These are phyloP conservation scores for Botrylloides violaceus DNA, from an alignment of 23 tunicate genomes.

Conservation along the genomic window DNA sequence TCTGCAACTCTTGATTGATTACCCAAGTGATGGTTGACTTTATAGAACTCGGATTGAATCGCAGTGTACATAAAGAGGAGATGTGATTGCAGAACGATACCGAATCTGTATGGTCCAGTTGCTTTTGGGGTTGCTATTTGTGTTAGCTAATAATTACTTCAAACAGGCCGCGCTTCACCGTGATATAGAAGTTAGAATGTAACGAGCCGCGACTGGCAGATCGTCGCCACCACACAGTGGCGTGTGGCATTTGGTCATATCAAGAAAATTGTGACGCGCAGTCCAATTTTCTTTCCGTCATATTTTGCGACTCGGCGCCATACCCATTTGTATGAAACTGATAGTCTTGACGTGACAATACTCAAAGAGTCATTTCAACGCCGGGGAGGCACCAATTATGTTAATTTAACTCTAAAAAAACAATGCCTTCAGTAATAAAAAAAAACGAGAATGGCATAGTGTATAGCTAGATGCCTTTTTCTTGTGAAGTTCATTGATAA, in stretches of 20 bases:
- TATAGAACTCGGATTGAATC: neutral
- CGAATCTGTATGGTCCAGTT: constrained; percentile 1
- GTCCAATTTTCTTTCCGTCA: neutral
- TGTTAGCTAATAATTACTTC: neutral
- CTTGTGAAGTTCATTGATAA: too few species aligned
- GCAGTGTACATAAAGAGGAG: neutral
- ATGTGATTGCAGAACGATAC: neutral
- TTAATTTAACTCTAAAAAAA: neutral
- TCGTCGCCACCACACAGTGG: neutral
- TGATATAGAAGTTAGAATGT: neutral
- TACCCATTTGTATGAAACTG: constrained; percentile 2
- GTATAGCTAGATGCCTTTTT: too few species aligned
- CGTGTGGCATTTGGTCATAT: neutral
- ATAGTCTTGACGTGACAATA: neutral
- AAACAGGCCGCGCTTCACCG: neutral
- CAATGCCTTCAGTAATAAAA: too few species aligned
- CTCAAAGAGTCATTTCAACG: neutral
- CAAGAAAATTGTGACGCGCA: neutral
- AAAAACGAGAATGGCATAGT: too few species aligned
- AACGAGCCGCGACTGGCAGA: constrained; percentile 3
- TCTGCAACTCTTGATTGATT: neutral
- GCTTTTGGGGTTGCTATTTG: neutral
- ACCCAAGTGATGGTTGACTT: neutral
- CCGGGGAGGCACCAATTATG: neutral
- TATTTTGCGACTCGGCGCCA: neutral